Conservation (phyloP, 2,797 vertebrate genomes). For the Enteromius unitaeniatus region DNA sequence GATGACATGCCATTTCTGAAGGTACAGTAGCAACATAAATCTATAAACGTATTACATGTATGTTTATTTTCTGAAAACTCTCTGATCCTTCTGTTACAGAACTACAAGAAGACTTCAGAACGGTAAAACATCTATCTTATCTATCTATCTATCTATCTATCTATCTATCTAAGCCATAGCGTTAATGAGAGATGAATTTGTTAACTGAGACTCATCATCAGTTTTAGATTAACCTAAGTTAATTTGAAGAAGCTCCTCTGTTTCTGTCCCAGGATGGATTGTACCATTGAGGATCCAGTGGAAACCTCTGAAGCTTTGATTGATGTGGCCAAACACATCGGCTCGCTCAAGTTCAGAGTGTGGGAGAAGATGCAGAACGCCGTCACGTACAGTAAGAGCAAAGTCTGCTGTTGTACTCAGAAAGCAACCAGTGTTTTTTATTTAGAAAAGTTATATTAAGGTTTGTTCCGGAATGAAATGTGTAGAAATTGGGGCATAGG, state of each 20-base stretch:
- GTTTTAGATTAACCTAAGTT: neutral
- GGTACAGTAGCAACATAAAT: constrained; percentile 41
- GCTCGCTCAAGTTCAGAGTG: constrained; percentile 64
- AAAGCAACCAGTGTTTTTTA: neutral
- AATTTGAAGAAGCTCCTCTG: neutral
- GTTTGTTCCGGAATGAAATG: neutral
- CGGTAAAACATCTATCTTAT: constrained; percentile 50
- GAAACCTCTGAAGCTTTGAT: constrained; percentile 61
- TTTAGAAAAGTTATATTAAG: neutral
- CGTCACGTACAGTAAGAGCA: constrained; percentile 68
- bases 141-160: too few species aligned
- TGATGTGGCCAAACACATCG: constrained; percentile 68
- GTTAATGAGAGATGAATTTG: neutral
- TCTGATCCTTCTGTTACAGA: constrained; percentile 62
- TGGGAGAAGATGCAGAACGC: constrained; percentile 72
- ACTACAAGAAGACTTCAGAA: constrained; percentile 66
- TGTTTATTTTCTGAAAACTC: neutral
- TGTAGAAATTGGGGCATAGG: neutral
- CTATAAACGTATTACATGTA: neutral
- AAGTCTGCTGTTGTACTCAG: neutral
- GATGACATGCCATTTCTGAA: constrained; percentile 64
- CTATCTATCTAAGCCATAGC: too few species aligned
- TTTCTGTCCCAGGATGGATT: constrained; percentile 57
- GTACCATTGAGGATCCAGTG: constrained; percentile 57
- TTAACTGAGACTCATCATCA: neutral